Conservation (phyloP, 2,888 invertebrate species). For the Dasysyrphus albostriatus region DNA sequence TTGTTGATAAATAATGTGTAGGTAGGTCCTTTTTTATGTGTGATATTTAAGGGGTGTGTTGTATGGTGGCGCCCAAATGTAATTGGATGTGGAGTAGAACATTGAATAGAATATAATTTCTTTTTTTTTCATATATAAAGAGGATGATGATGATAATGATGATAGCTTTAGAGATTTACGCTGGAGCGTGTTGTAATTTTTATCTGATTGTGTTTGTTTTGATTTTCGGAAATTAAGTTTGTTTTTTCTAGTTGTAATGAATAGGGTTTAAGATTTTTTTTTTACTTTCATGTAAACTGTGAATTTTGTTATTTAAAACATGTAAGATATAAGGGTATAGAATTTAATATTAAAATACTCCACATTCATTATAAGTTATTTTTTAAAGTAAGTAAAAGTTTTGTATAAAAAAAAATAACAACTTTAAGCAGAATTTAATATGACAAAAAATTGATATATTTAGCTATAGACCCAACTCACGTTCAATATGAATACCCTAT, state of each 20-base stretch:
- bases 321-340: not conserved
- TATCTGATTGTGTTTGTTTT: conserved; percentile 41
- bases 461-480: not conserved
- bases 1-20: not conserved
- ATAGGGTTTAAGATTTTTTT: not conserved
- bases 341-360: not conserved
- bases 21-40: conserved; percentile 19
- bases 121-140: conserved; percentile 37
- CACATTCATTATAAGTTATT: too few relatives aligned
- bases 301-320: not conserved
- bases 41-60: conserved; percentile 5
- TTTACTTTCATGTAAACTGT: not conserved
- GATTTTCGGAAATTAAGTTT: not conserved
- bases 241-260: not conserved
- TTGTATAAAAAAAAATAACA: not conserved
- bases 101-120: conserved; percentile 49
- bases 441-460: not conserved
- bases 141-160: not conserved
- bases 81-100: conserved; percentile 27
- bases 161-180: conserved; percentile 21
- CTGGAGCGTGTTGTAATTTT: conserved; percentile 29
- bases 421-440: not conserved
- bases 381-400: not conserved
- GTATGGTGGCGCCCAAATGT: conserved; percentile 53
- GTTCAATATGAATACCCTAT: not conserved